These are phyloP conservation scores for Hyaena hyaena DNA, from an alignment of 2,113 vertebrate genomes.

Conservation along the genomic window DNA sequence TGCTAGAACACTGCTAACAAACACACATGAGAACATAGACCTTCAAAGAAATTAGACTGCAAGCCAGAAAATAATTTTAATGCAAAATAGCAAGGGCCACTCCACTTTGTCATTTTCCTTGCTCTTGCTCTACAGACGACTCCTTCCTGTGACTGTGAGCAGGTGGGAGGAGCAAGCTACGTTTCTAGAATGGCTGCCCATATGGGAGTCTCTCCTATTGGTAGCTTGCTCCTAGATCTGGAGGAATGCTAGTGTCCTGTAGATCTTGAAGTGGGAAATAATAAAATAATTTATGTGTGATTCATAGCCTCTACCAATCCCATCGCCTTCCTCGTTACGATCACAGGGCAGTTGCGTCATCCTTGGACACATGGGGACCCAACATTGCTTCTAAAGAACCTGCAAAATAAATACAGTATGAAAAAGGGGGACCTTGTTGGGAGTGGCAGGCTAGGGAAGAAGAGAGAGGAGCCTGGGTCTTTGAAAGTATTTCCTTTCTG, in stretches of 20 bases:
- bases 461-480: background rate
- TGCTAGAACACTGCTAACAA: conserved; percentile 11
- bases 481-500: background rate
- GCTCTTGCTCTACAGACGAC: background rate
- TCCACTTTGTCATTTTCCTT: conserved; percentile 36
- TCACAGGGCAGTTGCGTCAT: conserved; percentile 33
- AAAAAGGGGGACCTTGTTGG: background rate
- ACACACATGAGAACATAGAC: background rate
- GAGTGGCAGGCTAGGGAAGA: background rate
- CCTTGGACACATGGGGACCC: background rate
- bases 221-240: conserved; percentile 16
- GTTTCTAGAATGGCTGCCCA: background rate
- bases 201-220: background rate
- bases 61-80: conserved; percentile 75
- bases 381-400: conserved; percentile 74
- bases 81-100: conserved; percentile 45
- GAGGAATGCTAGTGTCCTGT: conserved; percentile 25
- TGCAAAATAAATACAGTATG: conserved; percentile 55
- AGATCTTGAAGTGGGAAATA: conserved; percentile 32
- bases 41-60: conserved; percentile 62
- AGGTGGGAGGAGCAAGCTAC: background rate
- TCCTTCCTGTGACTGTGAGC: background rate
- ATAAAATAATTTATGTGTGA: conserved; percentile 69
- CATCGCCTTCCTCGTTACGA: conserved; percentile 22
- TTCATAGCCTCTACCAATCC: background rate